phyloP scores from a whole-genome alignment of 2,888 invertebrate genomes.

The Folsomia manolachei region DNA sequence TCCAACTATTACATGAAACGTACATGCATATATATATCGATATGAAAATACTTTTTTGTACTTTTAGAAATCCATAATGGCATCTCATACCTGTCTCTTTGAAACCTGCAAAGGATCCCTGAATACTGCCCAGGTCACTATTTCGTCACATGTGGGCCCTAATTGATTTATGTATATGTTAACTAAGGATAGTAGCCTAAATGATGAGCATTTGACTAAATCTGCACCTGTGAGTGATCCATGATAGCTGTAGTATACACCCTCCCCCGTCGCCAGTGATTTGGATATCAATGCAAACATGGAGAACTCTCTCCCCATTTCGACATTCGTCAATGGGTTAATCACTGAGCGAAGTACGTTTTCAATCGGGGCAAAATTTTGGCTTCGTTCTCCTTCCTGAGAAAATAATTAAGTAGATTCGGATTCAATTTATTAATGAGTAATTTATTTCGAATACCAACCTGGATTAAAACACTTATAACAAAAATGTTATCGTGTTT shows the following conservation, averaged over 20 bases:
- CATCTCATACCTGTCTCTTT: constrained; percentile 19
- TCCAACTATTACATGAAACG: not conserved
- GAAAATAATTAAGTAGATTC: too few relatives aligned
- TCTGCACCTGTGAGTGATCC: too few relatives aligned
- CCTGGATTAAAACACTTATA: not conserved
- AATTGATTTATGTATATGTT: too few relatives aligned
- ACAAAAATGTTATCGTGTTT: not conserved
- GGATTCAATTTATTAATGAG: too few relatives aligned
- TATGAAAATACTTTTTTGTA: too few relatives aligned
- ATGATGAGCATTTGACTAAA: too few relatives aligned
- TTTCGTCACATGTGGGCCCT: constrained; percentile 39
- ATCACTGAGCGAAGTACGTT: not conserved
- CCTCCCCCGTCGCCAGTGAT: not conserved
- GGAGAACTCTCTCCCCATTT: not conserved
- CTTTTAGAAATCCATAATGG: too few relatives aligned
- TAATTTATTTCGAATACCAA: too few relatives aligned
- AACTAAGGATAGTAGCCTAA: too few relatives aligned
- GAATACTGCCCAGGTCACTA: constrained; percentile 45
- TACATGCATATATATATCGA: too few relatives aligned
- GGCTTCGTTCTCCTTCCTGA: not conserved
- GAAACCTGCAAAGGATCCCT: constrained; percentile 26
- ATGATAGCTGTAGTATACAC: constrained; percentile 23
- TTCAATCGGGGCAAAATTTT: not conserved
- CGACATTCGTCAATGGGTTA: not conserved
- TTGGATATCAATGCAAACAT: not conserved